Evolutionary conservation across 2,888 invertebrate species (phyloP).

Genomic region (Lepeophtheirus nordmannii): DNA sequence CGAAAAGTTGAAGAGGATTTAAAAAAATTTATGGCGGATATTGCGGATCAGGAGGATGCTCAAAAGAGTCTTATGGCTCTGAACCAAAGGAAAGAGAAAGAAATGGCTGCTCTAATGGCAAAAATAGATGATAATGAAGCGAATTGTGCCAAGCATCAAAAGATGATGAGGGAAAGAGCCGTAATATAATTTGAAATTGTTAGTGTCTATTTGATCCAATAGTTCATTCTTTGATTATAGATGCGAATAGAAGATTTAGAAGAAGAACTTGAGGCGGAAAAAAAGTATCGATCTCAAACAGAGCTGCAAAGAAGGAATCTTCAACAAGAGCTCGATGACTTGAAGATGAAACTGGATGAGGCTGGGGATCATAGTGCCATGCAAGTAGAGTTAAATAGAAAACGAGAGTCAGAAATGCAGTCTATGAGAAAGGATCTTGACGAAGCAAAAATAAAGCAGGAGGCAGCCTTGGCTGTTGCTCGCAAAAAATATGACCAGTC

Average conservation of each 20-base stretch:
- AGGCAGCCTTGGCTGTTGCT: constrained; percentile 83
- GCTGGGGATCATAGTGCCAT: constrained; percentile 96
- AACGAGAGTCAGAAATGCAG: constrained; percentile 95
- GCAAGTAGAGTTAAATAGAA: constrained; percentile 98
- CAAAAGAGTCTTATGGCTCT: constrained; percentile 37
- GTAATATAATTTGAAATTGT: neutral
- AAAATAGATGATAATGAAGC: constrained; percentile 42
- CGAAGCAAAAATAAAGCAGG: constrained; percentile 78
- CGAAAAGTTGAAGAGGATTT: constrained; percentile 36
- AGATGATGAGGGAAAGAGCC: constrained; percentile 35
- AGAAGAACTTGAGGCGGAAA: constrained; percentile 44
- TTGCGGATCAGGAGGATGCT: constrained; percentile 35
- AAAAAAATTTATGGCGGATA: constrained; percentile 78
- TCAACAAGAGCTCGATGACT: constrained; percentile 67
- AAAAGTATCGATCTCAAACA: constrained; percentile 38
- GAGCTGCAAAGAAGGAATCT: constrained; percentile 41
- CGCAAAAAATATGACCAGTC: constrained; percentile 99
- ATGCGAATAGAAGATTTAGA: constrained; percentile 42
- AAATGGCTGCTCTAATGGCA: constrained; percentile 36
- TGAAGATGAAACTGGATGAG: constrained; percentile 92
- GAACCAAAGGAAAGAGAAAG: constrained; percentile 40
- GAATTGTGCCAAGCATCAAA: constrained; percentile 40
- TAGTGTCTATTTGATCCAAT: neutral
- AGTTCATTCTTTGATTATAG: neutral
- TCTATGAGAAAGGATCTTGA: constrained; percentile 96